phyloP scores from a whole-genome alignment of 2,888 invertebrate species.

The Latrodectus elegans region DNA sequence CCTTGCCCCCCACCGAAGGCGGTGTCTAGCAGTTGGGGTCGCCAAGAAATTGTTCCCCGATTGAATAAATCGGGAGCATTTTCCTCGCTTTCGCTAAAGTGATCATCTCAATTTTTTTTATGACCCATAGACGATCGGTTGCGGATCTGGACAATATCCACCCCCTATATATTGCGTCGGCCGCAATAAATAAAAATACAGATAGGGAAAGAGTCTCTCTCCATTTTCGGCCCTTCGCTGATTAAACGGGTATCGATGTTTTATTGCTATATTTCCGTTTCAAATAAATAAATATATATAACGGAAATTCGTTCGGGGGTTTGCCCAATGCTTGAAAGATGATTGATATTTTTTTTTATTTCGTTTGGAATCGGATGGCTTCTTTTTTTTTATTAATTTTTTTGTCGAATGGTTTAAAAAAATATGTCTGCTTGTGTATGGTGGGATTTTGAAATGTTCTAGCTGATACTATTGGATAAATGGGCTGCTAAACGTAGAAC shows the following conservation, averaged over 20 bases:
- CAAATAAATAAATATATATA: slow-evolving; percentile 48
- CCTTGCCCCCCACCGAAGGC: slow-evolving; percentile 4
- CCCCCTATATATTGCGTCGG: slow-evolving; percentile 46
- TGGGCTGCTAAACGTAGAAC: too few relatives aligned
- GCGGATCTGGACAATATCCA: slow-evolving; percentile 56
- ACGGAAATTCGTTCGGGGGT: slow-evolving; percentile 1
- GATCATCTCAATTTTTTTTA: slow-evolving; percentile 52
- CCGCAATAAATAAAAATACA: slow-evolving; percentile 53
- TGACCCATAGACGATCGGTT: slow-evolving; percentile 35
- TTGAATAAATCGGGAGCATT: slow-evolving; percentile 57
- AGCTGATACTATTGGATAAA: background rate
- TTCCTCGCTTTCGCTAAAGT: slow-evolving; percentile 49
- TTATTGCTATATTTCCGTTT: slow-evolving; percentile 53
- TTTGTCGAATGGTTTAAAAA: background rate
- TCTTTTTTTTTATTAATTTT: background rate
- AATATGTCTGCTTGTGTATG: background rate
- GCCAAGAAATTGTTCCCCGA: slow-evolving; percentile 30
- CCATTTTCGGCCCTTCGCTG: slow-evolving; percentile 35
- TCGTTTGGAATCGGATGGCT: background rate
- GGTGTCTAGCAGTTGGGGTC: background rate
- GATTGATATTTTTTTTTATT: slow-evolving; percentile 15
- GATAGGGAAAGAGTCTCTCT: slow-evolving; percentile 9
- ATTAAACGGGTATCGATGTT: slow-evolving; percentile 59
- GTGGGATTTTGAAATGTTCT: background rate
- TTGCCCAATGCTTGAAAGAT: background rate